Evolutionary conservation across 2,797 vertebrate species (phyloP), one percentile per base, ranked within the genome.

Genomic region (Xiphophorus birchmanni): DNA sequence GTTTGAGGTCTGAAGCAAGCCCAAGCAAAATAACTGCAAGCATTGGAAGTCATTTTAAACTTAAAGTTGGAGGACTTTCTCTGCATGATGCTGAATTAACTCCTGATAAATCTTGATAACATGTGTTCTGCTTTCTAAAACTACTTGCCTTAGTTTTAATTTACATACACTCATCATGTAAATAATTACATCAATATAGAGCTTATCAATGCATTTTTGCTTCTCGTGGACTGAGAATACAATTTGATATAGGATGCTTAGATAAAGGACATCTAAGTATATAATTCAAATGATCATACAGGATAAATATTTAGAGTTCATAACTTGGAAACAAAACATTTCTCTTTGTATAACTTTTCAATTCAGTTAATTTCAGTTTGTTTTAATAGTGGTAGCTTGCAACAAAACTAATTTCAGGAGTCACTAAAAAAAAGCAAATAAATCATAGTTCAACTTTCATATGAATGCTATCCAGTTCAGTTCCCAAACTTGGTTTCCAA

Each of bases 1-100:
- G 40, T 44, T 77, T 81, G 80, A 84, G 29, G 58, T 56, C 29
- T 54, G 44, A 26, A 21, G 71, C 29, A 37, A 48, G 48, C 13
- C 32, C 26, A 74, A 73, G 40, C 37, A 73, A 29, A 73, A 11
- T 45, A 37, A 67, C 52, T 65, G 52, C 58, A 73, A 75, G 37
- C 11, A 77, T 12, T 48, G 58, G 9, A 32, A 37, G 29, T 80
- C 26, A 23, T 26, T 65, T 73, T 10, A 76, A 11, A 76, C 37
- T 63, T 69, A 7, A 71, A 40, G 40, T 35, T 56, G 13, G n/a
- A 32, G 15, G 40, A 18, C 56, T 71, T 76, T 29, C 7, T 18
- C 40, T 71, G 13, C 50, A 9, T 60, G 45, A 54, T 47, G 13
- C 9, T 48, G n/a, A 78, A 54, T 6, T 23, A 65, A 63, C 69